A percentile compares a stretch with the other conserved stretches of the same genome.
These are phyloP conservation scores for Phaenicophaeus curvirostris DNA, from an alignment of 2,797 vertebrate genomes.

Conservation along the genomic window DNA sequence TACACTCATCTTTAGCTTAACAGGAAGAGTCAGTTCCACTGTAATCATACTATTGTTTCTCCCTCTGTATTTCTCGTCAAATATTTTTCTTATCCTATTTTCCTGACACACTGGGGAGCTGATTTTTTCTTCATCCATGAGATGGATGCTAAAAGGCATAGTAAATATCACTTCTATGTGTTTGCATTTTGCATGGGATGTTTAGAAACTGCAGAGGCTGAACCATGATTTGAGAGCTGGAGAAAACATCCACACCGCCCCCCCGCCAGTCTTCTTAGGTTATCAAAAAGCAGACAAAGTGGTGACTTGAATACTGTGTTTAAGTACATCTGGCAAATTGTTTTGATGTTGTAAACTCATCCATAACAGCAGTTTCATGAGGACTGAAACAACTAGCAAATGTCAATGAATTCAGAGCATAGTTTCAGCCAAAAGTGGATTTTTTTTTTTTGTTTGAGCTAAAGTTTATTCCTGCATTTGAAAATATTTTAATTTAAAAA, in stretches of 20 bases:
- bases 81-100: background rate
- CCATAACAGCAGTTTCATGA: background rate
- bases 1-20: background rate
- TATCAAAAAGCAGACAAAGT: constrained; percentile 7
- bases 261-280: background rate
- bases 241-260: background rate
- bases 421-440: background rate
- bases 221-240: background rate
- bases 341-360: background rate
- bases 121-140: background rate
- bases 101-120: background rate
- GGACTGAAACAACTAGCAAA: background rate
- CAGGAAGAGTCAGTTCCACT: background rate
- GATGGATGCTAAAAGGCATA: background rate
- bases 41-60: background rate
- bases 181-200: background rate
- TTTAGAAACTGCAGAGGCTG: background rate
- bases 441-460: background rate
- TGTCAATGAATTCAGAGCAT: background rate
- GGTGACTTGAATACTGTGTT: background rate
- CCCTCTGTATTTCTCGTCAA: background rate
- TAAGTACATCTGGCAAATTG: background rate
- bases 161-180: background rate
- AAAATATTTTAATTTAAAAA: background rate
- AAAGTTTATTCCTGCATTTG: background rate